phyloP scores from a whole-genome alignment of 2,888 invertebrate genomes.

The Chloroclysta siterata region DNA sequence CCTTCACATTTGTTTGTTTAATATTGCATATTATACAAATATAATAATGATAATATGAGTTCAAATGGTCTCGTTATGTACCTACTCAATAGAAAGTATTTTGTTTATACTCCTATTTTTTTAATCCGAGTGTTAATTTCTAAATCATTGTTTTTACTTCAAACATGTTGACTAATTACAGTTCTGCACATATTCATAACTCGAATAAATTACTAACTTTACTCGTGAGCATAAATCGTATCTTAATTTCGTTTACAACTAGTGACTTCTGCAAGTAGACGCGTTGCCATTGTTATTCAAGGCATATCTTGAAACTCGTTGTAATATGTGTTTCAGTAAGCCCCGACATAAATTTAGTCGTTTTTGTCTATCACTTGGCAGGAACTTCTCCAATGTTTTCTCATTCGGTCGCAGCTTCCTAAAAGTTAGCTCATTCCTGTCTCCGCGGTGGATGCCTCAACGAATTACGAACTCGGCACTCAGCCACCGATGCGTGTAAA shows the following conservation, averaged over 20 bases:
- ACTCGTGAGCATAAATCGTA: conserved; percentile 56
- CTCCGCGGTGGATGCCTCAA: conserved; percentile 65
- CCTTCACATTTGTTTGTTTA: conserved; percentile 40
- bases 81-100: neutral
- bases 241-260: conserved; percentile 57
- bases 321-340: conserved; percentile 70
- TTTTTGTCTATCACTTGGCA: conserved; percentile 75
- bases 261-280: conserved; percentile 57
- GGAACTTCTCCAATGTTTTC: conserved; percentile 78
- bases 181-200: conserved; percentile 42
- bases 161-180: conserved; percentile 48
- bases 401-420: conserved; percentile 72
- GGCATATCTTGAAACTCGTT: conserved; percentile 66
- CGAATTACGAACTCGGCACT: conserved; percentile 75
- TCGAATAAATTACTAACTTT: conserved; percentile 56
- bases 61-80: conserved; percentile 11
- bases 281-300: conserved; percentile 66
- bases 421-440: conserved; percentile 78
- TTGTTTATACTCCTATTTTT: neutral
- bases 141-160: conserved; percentile 1
- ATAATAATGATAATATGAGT: conserved; percentile 38
- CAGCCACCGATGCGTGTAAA: conserved; percentile 78
- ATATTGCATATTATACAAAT: conserved; percentile 44
- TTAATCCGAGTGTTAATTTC: neutral
- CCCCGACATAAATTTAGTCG: conserved; percentile 68